Base-by-base conservation (phyloP, 2,113 vertebrate species). In the Salvelinus alpinus region DNA sequence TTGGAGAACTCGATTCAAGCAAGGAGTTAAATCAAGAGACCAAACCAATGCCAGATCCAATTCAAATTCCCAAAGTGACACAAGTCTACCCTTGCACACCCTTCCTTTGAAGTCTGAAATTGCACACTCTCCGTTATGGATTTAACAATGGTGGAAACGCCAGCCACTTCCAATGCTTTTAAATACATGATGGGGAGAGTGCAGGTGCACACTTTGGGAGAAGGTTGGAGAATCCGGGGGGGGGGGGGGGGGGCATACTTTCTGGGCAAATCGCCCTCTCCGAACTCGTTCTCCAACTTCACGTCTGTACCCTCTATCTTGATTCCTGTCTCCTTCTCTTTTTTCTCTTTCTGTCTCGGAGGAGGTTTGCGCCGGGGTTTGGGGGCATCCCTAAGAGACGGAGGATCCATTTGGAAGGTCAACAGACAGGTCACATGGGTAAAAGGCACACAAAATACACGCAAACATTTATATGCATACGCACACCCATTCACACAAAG, bases 261-360 rank as follows among this genome's bases (percentile, higher is more conserved):
- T 84, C 97, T 96, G 29, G 97, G 97, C 16, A 94, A 96, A 0
- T 95, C 93, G 70, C 94, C 95, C 64, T 97, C 96, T 72, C 81
- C 93, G 74, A 92, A 87, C 84, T 97, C 96, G 62, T 92, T 95
- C 83, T 96, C 95, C 83, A 95, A 92, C 91, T 98, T 97, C 65
- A 96, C 95, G 78, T 97, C 95, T 31, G 94, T 92, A 51, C 66
- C 78, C 68, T 91, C 92, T 1, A 84, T 87, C 83, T 93, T 94
- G 71, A 94, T 92, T 47, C 93, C 92, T 1, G 86, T 74, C 34
- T 97, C 96, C 71, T 93, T 94, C 80, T 93, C 92, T 91, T 90
- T 93, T 74, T 95, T 96, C 81, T 99, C 96, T 83, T 95, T 96
- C 60, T 87, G 92, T 82, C 95, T 95, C 7, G 86, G 89, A 70